phyloP scores from a whole-genome alignment of 2,113 vertebrate species.

The Dendropsophus ebraccatus region DNA sequence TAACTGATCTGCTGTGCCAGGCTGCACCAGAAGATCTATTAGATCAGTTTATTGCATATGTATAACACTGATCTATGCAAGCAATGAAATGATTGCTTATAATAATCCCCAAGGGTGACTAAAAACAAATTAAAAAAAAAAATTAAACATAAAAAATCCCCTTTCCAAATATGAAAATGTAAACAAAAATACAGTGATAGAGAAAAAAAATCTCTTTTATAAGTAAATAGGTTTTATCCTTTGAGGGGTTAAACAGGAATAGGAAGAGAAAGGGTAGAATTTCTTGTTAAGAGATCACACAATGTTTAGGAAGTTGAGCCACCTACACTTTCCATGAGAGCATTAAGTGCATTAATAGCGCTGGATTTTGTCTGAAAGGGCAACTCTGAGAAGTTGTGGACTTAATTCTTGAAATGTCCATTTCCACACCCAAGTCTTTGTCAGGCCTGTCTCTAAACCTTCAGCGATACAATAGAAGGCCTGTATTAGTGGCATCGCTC shows the following conservation, averaged over 20 bases:
- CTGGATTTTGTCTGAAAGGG: slow-evolving; percentile 29
- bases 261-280: neutral
- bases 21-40: too few species aligned
- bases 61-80: too few species aligned
- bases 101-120: too few species aligned
- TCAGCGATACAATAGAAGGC: slow-evolving; percentile 43
- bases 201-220: too few species aligned
- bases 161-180: too few species aligned
- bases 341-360: slow-evolving; percentile 43
- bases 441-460: slow-evolving; percentile 53
- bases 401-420: slow-evolving; percentile 57
- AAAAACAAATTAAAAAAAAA: too few species aligned
- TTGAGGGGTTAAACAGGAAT: neutral
- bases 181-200: too few species aligned
- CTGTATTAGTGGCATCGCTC: slow-evolving; percentile 38
- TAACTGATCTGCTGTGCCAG: too few species aligned
- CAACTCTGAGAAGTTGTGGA: slow-evolving; percentile 58
- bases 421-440: slow-evolving; percentile 51
- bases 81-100: too few species aligned
- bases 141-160: too few species aligned
- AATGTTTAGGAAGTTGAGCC: slow-evolving; percentile 17
- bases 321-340: slow-evolving; percentile 21
- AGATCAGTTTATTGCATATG: too few species aligned
- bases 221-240: too few species aligned
- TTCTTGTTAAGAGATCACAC: neutral